Evolutionary conservation across 37 sponge, comb jelly and placozoan species (phyloP).

Genomic region (Dysidea cf. avara): DNA sequence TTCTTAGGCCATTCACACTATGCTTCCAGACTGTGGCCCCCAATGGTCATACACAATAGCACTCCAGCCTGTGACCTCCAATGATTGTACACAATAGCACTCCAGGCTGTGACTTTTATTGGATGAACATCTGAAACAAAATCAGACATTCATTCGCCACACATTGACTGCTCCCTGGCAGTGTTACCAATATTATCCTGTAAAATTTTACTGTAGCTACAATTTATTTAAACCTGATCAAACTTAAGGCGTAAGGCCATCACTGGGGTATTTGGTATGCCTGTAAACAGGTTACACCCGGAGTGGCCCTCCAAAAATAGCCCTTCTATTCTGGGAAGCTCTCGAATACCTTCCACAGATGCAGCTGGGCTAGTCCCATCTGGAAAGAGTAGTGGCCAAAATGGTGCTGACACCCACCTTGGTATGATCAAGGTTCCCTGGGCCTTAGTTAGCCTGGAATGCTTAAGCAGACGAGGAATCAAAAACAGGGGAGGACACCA

Average conservation of each 20-base stretch:
- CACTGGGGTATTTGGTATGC: not conserved
- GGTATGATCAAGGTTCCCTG: constrained; percentile 36
- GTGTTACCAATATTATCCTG: no score
- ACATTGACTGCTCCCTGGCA: no score
- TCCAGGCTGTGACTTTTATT: no score
- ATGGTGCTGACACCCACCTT: constrained; percentile 40
- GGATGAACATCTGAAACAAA: no score
- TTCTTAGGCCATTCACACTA: no score
- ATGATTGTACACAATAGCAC: no score
- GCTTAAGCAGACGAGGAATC: constrained; percentile 7
- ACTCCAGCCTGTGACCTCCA: no score
- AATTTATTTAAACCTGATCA: no score
- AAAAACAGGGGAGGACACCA: constrained; percentile 29
- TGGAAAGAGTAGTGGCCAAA: constrained; percentile 28
- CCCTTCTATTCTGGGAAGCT: not conserved
- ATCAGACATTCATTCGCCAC: no score
- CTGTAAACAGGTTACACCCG: not conserved
- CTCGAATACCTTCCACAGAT: constrained; percentile 1
- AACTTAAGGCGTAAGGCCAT: constrained; percentile 5
- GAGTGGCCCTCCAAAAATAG: not conserved
- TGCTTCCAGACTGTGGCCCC: no score
- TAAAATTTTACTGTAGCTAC: no score
- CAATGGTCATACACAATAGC: no score
- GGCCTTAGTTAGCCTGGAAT: constrained; percentile 9
- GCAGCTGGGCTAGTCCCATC: constrained; percentile 4